Base-by-base conservation (phyloP, 2,113 vertebrate species). In the Excalfactoria chinensis region DNA sequence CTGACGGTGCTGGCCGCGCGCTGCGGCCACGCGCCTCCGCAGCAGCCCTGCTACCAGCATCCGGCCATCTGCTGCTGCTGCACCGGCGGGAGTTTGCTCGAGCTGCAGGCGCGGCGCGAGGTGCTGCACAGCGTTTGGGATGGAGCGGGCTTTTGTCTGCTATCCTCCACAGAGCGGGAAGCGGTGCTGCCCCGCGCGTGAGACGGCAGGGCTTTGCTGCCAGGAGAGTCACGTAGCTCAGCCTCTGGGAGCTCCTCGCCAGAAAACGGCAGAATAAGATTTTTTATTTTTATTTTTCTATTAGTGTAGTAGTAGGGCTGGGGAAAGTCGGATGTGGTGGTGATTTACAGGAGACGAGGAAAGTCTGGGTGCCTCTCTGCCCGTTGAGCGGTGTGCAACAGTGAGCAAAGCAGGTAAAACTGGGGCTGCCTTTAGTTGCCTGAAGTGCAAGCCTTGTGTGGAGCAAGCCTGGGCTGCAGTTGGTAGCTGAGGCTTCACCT, bases 211-310 rank as follows among this genome's bases (percentile, higher is more conserved):
- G 25, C n/a, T 34, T n/a, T 25, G 28, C 41, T 17, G 34, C 30
- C 0, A 1, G 5, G 7, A 17, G 18, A 13, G 10, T 48, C 35
- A 2, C 0, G 6, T 2, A 3, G 7, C 22, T n/a, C 0, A 0
- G 30, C 34, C 35, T 56, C 15, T 15, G 32, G 44, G n/a, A 18
- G 2, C 0, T 0, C 49, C 25, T 63, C 12, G 20, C 21, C 26
- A 13, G 55, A 49, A 46, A 67, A 30, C 46, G 49, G 37, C 2
- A 3, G 28, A 11, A 44, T 37, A 37, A 37, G 37, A 37, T 37
- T 37, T 37, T 37, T 37, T 37, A 37, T 37, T 37, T 37, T 59
- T 8, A 37, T 37, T 7, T 7, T 30, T 35, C 37, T 16, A 9
- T 2, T 2, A 4, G 13, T 3, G 3, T 37, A 28, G 9, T 14